Conservation (phyloP, 2,797 vertebrate species). For the Coluber constrictor region DNA sequence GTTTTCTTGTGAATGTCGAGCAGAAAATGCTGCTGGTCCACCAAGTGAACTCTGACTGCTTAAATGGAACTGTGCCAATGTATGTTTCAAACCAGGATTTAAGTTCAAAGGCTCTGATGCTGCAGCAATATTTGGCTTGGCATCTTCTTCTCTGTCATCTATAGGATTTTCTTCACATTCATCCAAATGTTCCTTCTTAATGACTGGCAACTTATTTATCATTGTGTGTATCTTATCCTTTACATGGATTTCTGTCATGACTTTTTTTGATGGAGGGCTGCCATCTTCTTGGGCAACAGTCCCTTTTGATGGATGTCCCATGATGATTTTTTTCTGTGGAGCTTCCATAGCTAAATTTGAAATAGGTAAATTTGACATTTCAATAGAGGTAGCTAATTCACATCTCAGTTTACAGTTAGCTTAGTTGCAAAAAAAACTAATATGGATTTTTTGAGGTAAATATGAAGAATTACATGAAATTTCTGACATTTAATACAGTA, state of each 20-base stretch:
- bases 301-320: slow-evolving; percentile 68
- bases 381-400: slow-evolving; percentile 36
- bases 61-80: slow-evolving; percentile 93
- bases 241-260: slow-evolving; percentile 86
- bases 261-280: slow-evolving; percentile 86
- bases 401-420: slow-evolving; percentile 14
- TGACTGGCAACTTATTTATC: slow-evolving; percentile 77
- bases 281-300: slow-evolving; percentile 77
- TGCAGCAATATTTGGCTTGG: slow-evolving; percentile 73
- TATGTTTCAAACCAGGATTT: slow-evolving; percentile 96
- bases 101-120: slow-evolving; percentile 85
- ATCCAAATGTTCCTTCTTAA: slow-evolving; percentile 88
- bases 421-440: background rate
- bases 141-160: slow-evolving; percentile 62
- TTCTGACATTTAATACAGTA: background rate
- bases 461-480: background rate
- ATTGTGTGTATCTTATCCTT: slow-evolving; percentile 78
- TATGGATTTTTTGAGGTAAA: background rate
- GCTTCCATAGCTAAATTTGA: slow-evolving; percentile 68
- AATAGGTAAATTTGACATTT: slow-evolving; percentile 47
- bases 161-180: slow-evolving; percentile 74
- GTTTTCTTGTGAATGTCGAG: slow-evolving; percentile 85
- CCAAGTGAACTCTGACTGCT: slow-evolving; percentile 97
- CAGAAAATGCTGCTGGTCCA: slow-evolving; percentile 95
- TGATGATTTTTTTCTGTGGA: slow-evolving; percentile 62